Base-by-base conservation (phyloP, 2,888 invertebrate genomes). In the Epirrhoe alternata region DNA sequence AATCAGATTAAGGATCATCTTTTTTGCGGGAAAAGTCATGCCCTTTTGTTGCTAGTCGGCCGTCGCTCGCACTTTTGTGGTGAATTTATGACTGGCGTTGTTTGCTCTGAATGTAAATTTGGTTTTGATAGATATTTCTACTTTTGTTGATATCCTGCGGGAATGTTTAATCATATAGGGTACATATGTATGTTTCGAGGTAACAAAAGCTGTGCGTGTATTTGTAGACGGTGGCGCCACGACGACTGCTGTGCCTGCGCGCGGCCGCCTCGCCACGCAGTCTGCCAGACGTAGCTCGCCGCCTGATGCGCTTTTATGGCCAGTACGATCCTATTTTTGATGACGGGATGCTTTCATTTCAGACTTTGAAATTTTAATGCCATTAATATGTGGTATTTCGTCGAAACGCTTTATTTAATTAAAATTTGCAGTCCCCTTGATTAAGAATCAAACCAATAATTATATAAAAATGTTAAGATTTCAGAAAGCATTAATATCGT, bases 1-100 rank as follows among this genome's bases (percentile, higher is more conserved):
- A 93, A 93, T 92, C 92, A 92, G 93, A 92, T 93, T 93, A 93
- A 92, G 93, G 93, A 92, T 93, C 92, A 92, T 92, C 91, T 92
- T 93, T 66, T 93, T 92, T 90, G 90, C 88, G 88, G 89, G 87
- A 89, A 90, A 91, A 91, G 90, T 91, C 91, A 86, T 90, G 92
- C 86, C 90, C 92, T 86, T 92, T 91, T 92, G 91, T 92, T 92
- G 89, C 89, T 88, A 84, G 85, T 87, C 89, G 86, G 85, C 88
- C 88, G 88, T 86, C 87, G 86, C 87, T 87, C 86, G 87, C 90
- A 90, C 90, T 92, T 90, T 90, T 90, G 88, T 87, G 89, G 83
- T 86, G 86, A 90, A 91, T 92, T 92, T 92, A 92, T 91, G 91
- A 89, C 85, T 81, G 85, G 80, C 82, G 84, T 84, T 85, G 87